A percentile compares a stretch with the other conserved stretches of the same genome.
These are phyloP conservation scores for Linnaemya tessellans DNA, from an alignment of 2,888 invertebrate genomes.

Conservation along the genomic window DNA sequence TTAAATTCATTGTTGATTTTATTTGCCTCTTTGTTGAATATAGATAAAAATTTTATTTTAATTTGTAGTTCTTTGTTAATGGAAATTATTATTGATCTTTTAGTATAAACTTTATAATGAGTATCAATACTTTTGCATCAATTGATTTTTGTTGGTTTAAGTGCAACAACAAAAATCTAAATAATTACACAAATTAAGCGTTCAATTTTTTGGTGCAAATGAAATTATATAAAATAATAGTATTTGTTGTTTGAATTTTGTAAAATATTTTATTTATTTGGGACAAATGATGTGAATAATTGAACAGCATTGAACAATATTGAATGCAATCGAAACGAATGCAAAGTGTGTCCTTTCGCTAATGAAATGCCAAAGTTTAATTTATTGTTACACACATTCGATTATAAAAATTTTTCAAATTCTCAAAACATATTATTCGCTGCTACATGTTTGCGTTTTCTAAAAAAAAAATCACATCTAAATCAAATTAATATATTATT, in stretches of 20 bases:
- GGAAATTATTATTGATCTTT: constrained; percentile 60
- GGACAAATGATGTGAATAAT: too few species aligned
- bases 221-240: neutral
- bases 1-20: constrained; percentile 36
- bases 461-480: too few species aligned
- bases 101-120: constrained; percentile 45
- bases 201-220: neutral
- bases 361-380: too few species aligned
- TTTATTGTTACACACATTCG: too few species aligned
- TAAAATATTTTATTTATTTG: neutral
- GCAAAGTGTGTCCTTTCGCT: too few species aligned
- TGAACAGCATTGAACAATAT: too few species aligned
- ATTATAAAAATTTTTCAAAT: too few species aligned
- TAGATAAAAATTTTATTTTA: constrained; percentile 50
- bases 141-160: neutral
- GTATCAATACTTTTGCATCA: neutral
- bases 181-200: constrained; percentile 10
- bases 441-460: too few species aligned
- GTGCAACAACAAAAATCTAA: neutral
- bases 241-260: neutral
- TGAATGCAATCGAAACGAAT: too few species aligned
- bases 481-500: too few species aligned
- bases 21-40: neutral
- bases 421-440: too few species aligned
- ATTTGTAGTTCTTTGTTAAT: constrained; percentile 42